A percentile compares a stretch with the other conserved stretches of the same genome.
Conservation (phyloP, 2,888 invertebrate species). For the Eupithecia dodoneata region DNA sequence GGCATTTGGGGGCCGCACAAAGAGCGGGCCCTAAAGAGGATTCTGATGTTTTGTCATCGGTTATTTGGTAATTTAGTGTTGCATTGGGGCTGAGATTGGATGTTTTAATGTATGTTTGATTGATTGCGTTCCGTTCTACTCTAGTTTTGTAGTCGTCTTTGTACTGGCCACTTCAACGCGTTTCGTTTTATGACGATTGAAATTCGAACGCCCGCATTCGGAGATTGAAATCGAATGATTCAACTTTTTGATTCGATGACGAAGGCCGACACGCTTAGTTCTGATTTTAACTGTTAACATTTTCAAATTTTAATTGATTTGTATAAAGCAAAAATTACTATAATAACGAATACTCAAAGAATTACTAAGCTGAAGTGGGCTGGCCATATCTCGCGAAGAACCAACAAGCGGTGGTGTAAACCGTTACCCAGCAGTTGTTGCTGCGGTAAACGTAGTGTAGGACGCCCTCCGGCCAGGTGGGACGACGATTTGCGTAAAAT, state of each 20-base stretch:
- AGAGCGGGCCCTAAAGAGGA: slow-evolving; percentile 56
- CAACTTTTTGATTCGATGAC: not conserved
- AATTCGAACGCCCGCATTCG: slow-evolving; percentile 42
- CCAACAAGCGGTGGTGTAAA: no score
- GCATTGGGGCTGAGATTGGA: slow-evolving; percentile 74
- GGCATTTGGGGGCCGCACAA: slow-evolving; percentile 79
- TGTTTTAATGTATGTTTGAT: slow-evolving; percentile 73
- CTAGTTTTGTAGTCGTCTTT: not conserved
- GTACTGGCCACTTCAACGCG: slow-evolving; percentile 11
- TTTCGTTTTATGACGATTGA: not conserved
- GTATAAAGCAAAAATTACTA: no score
- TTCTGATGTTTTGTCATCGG: slow-evolving; percentile 75
- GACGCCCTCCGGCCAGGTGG: no score
- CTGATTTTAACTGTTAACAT: not conserved
- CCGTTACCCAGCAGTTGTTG: no score
- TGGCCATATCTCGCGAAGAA: no score
- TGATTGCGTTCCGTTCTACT: slow-evolving; percentile 67
- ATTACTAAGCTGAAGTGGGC: no score
- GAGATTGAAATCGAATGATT: not conserved
- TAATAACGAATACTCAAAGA: no score
- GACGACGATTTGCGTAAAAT: no score
- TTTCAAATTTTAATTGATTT: not conserved
- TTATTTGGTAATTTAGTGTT: slow-evolving; percentile 81
- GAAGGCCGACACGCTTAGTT: not conserved
- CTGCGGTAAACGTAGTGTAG: no score